A percentile compares a stretch with the other conserved stretches of the same genome.
These are phyloP conservation scores for Lepidocyrtoides sp. DNA, from an alignment of 2,888 invertebrate genomes.

Conservation along the genomic window DNA sequence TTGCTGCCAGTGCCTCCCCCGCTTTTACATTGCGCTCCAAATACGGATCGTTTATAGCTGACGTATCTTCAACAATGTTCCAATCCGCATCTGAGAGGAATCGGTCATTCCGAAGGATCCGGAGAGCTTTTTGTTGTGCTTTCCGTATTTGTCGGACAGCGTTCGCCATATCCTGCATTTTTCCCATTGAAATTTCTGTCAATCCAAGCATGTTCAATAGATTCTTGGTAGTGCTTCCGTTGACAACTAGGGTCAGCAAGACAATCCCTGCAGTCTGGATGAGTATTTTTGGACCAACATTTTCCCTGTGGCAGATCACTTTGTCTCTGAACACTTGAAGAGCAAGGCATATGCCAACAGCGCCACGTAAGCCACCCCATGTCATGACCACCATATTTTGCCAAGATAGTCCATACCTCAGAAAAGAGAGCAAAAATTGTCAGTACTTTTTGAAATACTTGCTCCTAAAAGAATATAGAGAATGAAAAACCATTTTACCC, in stretches of 20 bases:
- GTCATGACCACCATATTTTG: constrained; percentile 88
- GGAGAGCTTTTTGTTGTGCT: constrained; percentile 88
- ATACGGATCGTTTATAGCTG: constrained; percentile 89
- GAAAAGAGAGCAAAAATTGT: too few relatives aligned
- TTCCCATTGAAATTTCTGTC: constrained; percentile 88
- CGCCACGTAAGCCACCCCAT: constrained; percentile 90
- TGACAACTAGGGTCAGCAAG: constrained; percentile 88
- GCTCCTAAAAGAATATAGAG: too few relatives aligned
- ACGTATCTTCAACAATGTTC: constrained; percentile 88
- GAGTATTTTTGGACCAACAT: constrained; percentile 86
- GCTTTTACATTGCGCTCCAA: constrained; percentile 86
- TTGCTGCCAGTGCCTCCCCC: constrained; percentile 25
- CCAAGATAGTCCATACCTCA: constrained; percentile 89
- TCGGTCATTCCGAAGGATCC: constrained; percentile 89
- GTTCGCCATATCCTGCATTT: constrained; percentile 89
- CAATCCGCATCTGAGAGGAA: constrained; percentile 90
- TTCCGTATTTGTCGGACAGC: constrained; percentile 88
- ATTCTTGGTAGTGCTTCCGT: constrained; percentile 88
- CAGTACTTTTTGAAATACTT: too few relatives aligned
- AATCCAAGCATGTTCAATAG: constrained; percentile 88
- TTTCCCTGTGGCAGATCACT: constrained; percentile 83
- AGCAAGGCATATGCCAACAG: constrained; percentile 89
- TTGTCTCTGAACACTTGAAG: constrained; percentile 88
- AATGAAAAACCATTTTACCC: too few relatives aligned
- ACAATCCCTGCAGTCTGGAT: constrained; percentile 89